A percentile compares a stretch with the other conserved stretches of the same genome.
Evolutionary conservation across 2,888 invertebrate genomes (phyloP).

Genomic region (Ormyrus labotus): DNA sequence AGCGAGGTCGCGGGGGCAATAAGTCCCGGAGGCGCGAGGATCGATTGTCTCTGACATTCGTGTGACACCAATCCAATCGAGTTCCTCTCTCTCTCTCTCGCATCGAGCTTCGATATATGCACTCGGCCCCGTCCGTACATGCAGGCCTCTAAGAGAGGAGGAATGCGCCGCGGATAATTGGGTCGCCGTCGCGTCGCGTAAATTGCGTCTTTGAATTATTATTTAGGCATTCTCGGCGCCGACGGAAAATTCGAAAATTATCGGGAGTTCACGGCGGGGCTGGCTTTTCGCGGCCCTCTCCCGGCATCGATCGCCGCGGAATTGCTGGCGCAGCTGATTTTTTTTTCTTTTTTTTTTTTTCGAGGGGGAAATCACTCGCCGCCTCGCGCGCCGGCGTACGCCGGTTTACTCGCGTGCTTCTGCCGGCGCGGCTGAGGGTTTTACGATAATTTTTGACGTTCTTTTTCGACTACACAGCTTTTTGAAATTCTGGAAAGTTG

Average conservation of each 20-base stretch:
- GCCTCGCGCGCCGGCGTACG: too few species aligned
- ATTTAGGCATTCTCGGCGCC: neutral
- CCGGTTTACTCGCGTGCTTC: too few species aligned
- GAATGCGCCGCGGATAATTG: conserved; percentile 39
- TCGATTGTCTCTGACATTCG: conserved; percentile 39
- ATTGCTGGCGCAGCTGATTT: conserved; percentile 7
- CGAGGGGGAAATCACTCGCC: neutral
- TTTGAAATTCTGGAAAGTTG: too few species aligned
- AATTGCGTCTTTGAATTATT: conserved; percentile 25
- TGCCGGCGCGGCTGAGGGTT: neutral
- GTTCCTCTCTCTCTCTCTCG: neutral
- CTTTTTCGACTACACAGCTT: too few species aligned
- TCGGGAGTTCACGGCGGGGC: neutral
- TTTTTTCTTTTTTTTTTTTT: conserved; percentile 1
- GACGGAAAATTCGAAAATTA: conserved; percentile 6
- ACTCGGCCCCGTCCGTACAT: too few species aligned
- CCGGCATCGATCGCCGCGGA: conserved; percentile 1
- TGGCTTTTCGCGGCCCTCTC: neutral
- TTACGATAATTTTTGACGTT: too few species aligned
- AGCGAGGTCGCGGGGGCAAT: neutral
- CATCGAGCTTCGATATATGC: neutral
- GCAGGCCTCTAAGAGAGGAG: neutral
- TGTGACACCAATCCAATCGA: conserved; percentile 39
- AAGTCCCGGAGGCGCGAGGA: neutral
- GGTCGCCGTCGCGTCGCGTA: conserved; percentile 23